Conservation (phyloP, 2,797 vertebrate species). For the Cichlasoma orientale region DNA sequence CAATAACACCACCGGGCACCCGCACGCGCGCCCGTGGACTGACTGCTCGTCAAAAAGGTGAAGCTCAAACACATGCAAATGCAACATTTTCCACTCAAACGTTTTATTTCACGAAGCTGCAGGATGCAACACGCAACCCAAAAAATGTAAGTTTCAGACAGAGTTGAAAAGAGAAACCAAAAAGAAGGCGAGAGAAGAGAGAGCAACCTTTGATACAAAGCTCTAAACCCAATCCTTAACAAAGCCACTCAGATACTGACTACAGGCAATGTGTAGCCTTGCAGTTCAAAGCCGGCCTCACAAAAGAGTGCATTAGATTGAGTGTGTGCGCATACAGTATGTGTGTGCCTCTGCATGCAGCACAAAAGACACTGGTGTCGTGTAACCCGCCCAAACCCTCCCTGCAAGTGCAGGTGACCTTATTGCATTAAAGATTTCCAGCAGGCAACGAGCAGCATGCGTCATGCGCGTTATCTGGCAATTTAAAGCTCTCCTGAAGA, state of each 20-base stretch:
- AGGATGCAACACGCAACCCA: conserved; percentile 24
- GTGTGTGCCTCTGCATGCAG: conserved; percentile 30
- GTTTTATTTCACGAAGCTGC: conserved; percentile 7
- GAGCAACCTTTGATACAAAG: conserved; percentile 53
- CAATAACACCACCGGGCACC: background rate
- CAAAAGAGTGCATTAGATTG: conserved; percentile 43
- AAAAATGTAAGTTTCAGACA: background rate
- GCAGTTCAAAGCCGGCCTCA: conserved; percentile 60
- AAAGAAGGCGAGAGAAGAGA: conserved; percentile 13
- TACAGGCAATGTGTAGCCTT: conserved; percentile 47
- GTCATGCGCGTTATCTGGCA: conserved; percentile 52
- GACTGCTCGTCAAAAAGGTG: background rate
- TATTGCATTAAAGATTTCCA: conserved; percentile 55
- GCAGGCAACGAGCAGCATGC: conserved; percentile 32
- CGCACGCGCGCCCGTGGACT: background rate
- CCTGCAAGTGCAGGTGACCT: conserved; percentile 65
- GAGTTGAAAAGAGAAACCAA: conserved; percentile 23
- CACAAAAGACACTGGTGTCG: conserved; percentile 65
- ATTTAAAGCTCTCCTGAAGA: conserved; percentile 45
- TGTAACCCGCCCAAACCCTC: conserved; percentile 59
- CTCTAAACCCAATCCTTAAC: conserved; percentile 52
- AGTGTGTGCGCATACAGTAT: conserved; percentile 43
- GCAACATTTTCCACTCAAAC: background rate
- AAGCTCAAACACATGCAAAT: conserved; percentile 3
- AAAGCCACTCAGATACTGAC: conserved; percentile 56